Conservation (phyloP, 2,888 invertebrate species). For the Monochamus alternatus region DNA sequence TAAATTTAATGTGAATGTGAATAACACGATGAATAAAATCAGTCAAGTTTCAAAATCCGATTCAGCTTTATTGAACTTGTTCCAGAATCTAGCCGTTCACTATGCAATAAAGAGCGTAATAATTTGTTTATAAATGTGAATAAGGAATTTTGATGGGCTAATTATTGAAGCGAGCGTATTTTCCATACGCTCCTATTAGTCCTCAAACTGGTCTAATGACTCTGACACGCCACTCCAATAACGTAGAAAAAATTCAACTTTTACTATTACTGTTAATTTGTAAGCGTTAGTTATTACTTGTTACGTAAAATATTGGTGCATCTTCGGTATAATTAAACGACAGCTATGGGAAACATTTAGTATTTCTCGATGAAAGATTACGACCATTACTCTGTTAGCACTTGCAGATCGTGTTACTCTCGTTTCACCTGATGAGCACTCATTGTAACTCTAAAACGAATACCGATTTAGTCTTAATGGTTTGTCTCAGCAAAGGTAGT, state of each 20-base stretch:
- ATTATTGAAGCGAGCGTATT: too few species aligned
- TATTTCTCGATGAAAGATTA: conserved; percentile 43
- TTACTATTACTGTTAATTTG: conserved; percentile 7
- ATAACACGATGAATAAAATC: too few species aligned
- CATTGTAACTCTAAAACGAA: conserved; percentile 45
- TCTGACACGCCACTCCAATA: neutral
- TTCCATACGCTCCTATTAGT: neutral
- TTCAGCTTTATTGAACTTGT: too few species aligned
- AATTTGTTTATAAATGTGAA: too few species aligned
- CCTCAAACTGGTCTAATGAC: neutral
- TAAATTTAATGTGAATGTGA: too few species aligned
- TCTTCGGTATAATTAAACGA: conserved; percentile 28
- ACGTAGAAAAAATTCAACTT: neutral
- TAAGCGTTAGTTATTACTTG: neutral
- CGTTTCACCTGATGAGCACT: conserved; percentile 51
- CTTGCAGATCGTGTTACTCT: conserved; percentile 55
- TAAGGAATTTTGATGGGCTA: too few species aligned
- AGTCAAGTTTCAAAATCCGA: too few species aligned
- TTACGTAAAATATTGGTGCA: conserved; percentile 26
- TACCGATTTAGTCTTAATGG: conserved; percentile 52
- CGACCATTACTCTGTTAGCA: conserved; percentile 54
- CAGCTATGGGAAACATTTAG: conserved; percentile 27
- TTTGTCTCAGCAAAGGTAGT: conserved; percentile 36
- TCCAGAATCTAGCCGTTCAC: too few species aligned
- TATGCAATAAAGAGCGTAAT: too few species aligned